Percentiles rank a stretch among this genome's conserved stretches.
phyloP scores from a whole-genome alignment of 2,888 invertebrate genomes.

The Macrophya annulata region DNA sequence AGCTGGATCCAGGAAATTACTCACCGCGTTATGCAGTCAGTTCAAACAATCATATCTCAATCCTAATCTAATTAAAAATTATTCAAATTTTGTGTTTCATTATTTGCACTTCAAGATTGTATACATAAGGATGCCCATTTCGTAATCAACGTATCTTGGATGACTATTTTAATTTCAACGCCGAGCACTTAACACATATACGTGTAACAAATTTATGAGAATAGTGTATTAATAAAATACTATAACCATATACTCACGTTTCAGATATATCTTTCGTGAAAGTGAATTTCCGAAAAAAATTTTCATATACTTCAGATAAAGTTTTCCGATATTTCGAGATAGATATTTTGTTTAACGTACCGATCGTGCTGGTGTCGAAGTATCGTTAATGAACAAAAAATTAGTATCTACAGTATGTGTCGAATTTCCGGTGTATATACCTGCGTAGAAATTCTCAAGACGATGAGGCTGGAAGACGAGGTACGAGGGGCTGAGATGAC shows the following conservation, averaged over 20 bases:
- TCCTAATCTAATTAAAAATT: neutral
- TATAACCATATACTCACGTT: too few species aligned
- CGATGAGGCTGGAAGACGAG: neutral
- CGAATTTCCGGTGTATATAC: constrained; percentile 1
- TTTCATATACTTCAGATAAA: too few species aligned
- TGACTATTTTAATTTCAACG: too few species aligned
- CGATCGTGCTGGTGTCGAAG: too few species aligned
- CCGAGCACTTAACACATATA: too few species aligned
- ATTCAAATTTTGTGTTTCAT: neutral
- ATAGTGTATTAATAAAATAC: too few species aligned
- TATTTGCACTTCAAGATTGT: neutral
- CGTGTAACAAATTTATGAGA: too few species aligned
- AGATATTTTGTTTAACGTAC: too few species aligned
- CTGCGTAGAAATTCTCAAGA: neutral
- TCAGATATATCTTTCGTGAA: too few species aligned
- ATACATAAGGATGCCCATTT: neutral
- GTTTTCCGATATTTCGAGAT: too few species aligned
- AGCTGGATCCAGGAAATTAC: constrained; percentile 6
- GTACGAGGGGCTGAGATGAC: neutral
- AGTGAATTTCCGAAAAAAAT: too few species aligned
- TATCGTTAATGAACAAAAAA: neutral
- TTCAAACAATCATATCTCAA: neutral
- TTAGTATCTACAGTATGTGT: neutral
- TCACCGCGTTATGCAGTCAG: neutral
- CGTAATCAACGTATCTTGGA: neutral